phyloP scores from a whole-genome alignment of 2,888 invertebrate species.

The Tubulanus polymorphus region DNA sequence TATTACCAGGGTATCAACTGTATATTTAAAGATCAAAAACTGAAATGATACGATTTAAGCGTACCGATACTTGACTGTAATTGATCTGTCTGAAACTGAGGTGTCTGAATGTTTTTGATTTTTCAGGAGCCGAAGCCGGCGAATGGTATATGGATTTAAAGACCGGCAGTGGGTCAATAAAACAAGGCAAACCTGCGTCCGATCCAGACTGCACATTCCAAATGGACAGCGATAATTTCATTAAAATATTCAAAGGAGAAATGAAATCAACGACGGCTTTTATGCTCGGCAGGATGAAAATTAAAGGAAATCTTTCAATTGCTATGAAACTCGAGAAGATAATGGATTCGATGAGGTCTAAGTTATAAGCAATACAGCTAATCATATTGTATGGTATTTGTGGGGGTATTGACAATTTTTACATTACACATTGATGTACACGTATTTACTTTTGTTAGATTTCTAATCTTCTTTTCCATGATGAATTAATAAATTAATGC shows the following conservation, averaged over 20 bases:
- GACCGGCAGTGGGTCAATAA: conserved; percentile 74
- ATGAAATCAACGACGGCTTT: conserved; percentile 88
- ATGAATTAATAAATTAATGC: no score
- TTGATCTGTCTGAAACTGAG: no score
- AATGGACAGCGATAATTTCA: conserved; percentile 65
- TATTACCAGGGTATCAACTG: no score
- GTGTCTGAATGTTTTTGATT: conserved; percentile 6
- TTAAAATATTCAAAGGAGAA: conserved; percentile 65
- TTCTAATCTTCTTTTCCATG: no score
- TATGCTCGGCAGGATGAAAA: conserved; percentile 94
- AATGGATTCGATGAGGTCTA: conserved; percentile 33
- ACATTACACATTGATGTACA: no score
- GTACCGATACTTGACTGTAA: no score
- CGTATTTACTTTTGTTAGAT: no score
- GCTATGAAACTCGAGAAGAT: conserved; percentile 83
- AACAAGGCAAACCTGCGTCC: conserved; percentile 68
- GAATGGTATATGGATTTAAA: conserved; percentile 86
- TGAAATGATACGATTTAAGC: no score
- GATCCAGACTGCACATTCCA: conserved; percentile 78
- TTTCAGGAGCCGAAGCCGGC: conserved; percentile 65
- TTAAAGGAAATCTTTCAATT: conserved; percentile 84
- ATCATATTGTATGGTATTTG: no score
- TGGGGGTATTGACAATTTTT: no score
- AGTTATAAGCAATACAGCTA: no score
- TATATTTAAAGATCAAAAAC: no score